These are phyloP conservation scores for Excalfactoria chinensis DNA, from an alignment of 2,113 vertebrate genomes.

Conservation along the genomic window DNA sequence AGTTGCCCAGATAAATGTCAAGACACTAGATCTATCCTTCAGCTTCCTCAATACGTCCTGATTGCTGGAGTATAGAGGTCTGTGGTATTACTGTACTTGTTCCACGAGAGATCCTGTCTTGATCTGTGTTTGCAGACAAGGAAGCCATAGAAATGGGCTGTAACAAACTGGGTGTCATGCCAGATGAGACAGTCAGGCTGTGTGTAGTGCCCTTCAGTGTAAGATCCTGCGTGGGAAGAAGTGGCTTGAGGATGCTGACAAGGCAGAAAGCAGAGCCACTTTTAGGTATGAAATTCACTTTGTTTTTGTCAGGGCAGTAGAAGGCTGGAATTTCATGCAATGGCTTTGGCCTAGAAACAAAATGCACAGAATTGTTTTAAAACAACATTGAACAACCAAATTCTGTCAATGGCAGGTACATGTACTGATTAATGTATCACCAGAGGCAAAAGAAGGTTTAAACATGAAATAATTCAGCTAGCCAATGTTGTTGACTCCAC, in stretches of 20 bases:
- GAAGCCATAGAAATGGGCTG: slow-evolving; percentile 83
- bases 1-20: slow-evolving; percentile 16
- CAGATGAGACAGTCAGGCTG: slow-evolving; percentile 88
- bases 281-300: slow-evolving; percentile 99
- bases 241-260: slow-evolving; percentile 98
- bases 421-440: neutral
- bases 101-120: slow-evolving; percentile 86
- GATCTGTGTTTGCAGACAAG: slow-evolving; percentile 82
- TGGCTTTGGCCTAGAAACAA: slow-evolving; percentile 87
- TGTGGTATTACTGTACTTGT: slow-evolving; percentile 87
- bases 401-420: neutral
- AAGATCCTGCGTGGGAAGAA: slow-evolving; percentile 92
- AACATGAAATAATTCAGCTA: neutral
- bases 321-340: slow-evolving; percentile 94
- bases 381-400: neutral
- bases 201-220: slow-evolving; percentile 87
- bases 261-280: slow-evolving; percentile 99
- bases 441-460: neutral
- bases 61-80: slow-evolving; percentile 82
- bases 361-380: slow-evolving; percentile 59
- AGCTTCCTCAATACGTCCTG: slow-evolving; percentile 88
- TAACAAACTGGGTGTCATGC: slow-evolving; percentile 83
- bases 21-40: slow-evolving; percentile 82
- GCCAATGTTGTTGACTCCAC: neutral
- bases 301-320: slow-evolving; percentile 99